Conservation (phyloP, 1,140 invertebrate genomes). For the Tribolium castaneum region DNA sequence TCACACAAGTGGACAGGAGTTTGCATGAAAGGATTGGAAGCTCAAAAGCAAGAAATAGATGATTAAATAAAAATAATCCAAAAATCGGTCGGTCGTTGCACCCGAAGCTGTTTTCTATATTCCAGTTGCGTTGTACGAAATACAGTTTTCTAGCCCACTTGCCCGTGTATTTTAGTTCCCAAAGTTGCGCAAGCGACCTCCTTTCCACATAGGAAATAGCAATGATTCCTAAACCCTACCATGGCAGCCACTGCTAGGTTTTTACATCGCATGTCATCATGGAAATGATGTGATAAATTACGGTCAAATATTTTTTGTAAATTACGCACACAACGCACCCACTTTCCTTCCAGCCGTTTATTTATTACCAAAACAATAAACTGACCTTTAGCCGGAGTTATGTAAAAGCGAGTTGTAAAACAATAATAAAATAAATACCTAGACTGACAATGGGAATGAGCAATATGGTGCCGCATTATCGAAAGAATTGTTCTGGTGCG, state of each 20-base stretch:
- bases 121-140: slow-evolving; percentile 35
- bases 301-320: slow-evolving; percentile 1
- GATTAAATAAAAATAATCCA: slow-evolving; percentile 33
- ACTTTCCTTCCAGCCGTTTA: neutral
- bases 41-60: neutral
- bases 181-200: slow-evolving; percentile 39
- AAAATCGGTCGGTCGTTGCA: slow-evolving; percentile 36
- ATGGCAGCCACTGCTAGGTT: slow-evolving; percentile 14
- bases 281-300: slow-evolving; percentile 9
- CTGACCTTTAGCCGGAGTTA: slow-evolving; percentile 13
- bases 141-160: slow-evolving; percentile 38
- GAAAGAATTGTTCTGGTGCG: neutral
- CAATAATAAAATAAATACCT: slow-evolving; percentile 3
- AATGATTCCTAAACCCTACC: slow-evolving; percentile 9
- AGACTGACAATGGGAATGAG: neutral
- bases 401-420: slow-evolving; percentile 10
- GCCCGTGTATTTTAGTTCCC: slow-evolving; percentile 35
- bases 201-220: slow-evolving; percentile 32
- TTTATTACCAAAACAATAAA: slow-evolving; percentile 27
- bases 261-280: slow-evolving; percentile 5
- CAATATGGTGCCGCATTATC: neutral
- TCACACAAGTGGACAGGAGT: no score
- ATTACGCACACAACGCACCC: slow-evolving; percentile 2
- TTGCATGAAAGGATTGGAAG: no score
- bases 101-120: slow-evolving; percentile 29